phyloP scores from a whole-genome alignment of 2,797 vertebrate species.

The Micrastur ruficollis region DNA sequence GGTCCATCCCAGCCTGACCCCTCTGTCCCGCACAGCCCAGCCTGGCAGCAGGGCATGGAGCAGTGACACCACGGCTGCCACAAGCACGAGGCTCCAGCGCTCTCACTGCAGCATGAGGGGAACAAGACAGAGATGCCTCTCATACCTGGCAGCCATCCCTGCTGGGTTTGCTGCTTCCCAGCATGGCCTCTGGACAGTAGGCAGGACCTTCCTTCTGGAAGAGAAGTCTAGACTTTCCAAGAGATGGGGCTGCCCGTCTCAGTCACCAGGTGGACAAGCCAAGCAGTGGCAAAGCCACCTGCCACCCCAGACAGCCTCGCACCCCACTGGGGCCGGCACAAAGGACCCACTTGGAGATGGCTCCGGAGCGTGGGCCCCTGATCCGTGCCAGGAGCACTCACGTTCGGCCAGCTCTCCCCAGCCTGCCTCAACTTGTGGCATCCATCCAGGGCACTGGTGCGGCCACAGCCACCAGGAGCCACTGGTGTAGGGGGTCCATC shows the following conservation, averaged over 20 bases:
- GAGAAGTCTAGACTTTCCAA: not conserved
- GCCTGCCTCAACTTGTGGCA: not conserved
- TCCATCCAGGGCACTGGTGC: not conserved
- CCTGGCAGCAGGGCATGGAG: not conserved
- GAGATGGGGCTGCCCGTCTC: not conserved
- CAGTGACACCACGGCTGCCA: not conserved
- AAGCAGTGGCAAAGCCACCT: not conserved
- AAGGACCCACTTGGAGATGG: not conserved
- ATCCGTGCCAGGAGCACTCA: not conserved
- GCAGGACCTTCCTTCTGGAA: not conserved
- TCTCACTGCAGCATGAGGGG: not conserved
- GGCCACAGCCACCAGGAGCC: not conserved
- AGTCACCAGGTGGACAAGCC: not conserved
- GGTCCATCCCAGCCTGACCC: not conserved
- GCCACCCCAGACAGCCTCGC: not conserved
- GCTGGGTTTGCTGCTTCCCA: not conserved
- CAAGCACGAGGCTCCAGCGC: not conserved
- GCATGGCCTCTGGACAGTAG: accelerated
- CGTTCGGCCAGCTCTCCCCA: accelerated
- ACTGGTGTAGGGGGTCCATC: not conserved
- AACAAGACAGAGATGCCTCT: not conserved
- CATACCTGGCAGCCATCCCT: not conserved
- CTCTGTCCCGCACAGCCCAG: not conserved
- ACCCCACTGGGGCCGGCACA: not conserved
- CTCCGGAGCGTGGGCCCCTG: not conserved